Base-by-base conservation (phyloP, 1,140 invertebrate species). In the Chrysomallon squamiferum region DNA sequence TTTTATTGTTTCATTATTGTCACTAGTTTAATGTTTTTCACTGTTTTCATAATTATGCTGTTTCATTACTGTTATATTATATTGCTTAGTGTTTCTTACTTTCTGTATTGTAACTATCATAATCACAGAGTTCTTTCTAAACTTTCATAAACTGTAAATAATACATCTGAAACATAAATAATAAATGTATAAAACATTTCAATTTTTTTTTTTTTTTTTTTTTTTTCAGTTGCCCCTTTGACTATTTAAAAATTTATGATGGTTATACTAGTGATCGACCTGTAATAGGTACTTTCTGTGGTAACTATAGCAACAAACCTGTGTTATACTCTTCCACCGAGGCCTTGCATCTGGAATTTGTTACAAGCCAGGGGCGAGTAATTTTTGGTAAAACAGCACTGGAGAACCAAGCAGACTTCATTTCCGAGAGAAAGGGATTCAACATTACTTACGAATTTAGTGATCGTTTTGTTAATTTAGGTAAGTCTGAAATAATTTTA, bases 221-320 rank as follows among this genome's bases (percentile, higher is more conserved):
- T 1, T 60, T 9, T 75, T 78, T 15, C 88, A 99, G 97, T 84
- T 99, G 97, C 88, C 97, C 97, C 61, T 97, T 98, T 88, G 97
- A 99, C 88, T 95, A 93, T 87, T 92, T 99, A 65, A 95, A 94
- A 87, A 92, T 99, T 62, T 97, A 93, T 86, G 97, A 99, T 87
- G 97, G 97, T 65, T 87, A 90, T 59, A 90, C 93, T 78, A 92
- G 92, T 83, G 88, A 90, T 52, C 91, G 92, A 72, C 92, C 95
- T 38, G 90, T 95, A 75, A 97, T 99, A 81, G 95, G 95, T 75
- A 97, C 94, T 62, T 98, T 98, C 86, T 99, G 97, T 87, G 97
- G 97, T 69, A 76, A 83, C 45, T 96, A 98, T 87, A 95, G 97
- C 87, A 89, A 95, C 78, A 96, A 96, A 87, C 89, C 97, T 80